Percentiles rank a stretch among this genome's conserved stretches.
Conservation (phyloP, 2,797 vertebrate genomes). For the Sternarchorhynchus goeldii region DNA sequence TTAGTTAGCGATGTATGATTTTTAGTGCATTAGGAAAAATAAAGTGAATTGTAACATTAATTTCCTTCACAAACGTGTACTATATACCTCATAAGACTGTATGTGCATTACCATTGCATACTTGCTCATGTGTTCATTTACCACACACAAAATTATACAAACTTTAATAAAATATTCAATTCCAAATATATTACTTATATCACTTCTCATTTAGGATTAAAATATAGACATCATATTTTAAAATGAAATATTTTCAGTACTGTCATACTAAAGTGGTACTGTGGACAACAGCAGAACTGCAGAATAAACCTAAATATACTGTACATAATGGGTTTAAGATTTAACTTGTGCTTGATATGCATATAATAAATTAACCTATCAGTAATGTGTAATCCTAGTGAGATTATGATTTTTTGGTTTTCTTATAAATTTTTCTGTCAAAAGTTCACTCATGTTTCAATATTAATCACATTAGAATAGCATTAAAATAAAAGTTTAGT, state of each 20-base stretch:
- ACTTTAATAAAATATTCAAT: conserved; percentile 35
- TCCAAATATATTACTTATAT: conserved; percentile 38
- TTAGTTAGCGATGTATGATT: background rate
- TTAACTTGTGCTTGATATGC: too few relatives aligned
- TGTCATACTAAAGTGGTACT: conserved; percentile 5
- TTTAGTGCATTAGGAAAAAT: background rate
- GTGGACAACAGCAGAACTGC: background rate
- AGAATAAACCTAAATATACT: conserved; percentile 16
- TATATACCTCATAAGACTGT: background rate
- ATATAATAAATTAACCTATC: background rate
- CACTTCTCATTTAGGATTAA: conserved; percentile 23
- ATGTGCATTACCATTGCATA: conserved; percentile 30
- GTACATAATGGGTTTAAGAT: conserved; percentile 4
- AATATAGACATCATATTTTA: conserved; percentile 33
- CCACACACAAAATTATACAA: conserved; percentile 7
- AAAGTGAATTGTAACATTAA: background rate
- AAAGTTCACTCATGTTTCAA: background rate
- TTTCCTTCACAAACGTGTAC: background rate
- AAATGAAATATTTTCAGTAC: conserved; percentile 14
- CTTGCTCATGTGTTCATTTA: conserved; percentile 18
- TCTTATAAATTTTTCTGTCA: background rate
- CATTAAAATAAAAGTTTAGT: conserved; percentile 12
- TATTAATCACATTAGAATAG: background rate
- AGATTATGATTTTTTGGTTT: background rate
- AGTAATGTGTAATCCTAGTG: background rate